Base-by-base conservation (phyloP, 30 jellyfish, hydroid and myxozoan species). In the Sanderia malayensis region DNA sequence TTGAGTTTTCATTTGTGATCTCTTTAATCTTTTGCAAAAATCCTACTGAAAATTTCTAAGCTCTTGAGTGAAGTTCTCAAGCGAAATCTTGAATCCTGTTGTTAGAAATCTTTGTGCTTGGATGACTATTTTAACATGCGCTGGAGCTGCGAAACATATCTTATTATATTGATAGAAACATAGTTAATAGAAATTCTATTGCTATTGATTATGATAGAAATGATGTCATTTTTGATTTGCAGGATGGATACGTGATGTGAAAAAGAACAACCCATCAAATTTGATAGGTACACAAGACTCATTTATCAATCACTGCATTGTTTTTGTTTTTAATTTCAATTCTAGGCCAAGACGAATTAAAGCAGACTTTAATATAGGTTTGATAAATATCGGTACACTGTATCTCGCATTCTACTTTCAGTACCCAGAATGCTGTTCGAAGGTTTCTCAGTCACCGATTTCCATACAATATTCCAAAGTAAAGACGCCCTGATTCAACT, bases 361-460 rank as follows among this genome's bases (percentile, higher is more conserved):
- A 41, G 11, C 15, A 41, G 55, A 15, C 55, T 6, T 15, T 41
- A 6, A 6, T 41, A 15, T 41, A 6, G 55, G 55, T 41, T 41
- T 6, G 8, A 41, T 41, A 6, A 15, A 6, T 6, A 41, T 41
- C 15, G 8, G 11, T 41, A 41, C 55, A 6, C 11, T 8, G 3
- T 49, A 9, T 23, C 20, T 15, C 24, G 4, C 22, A 9, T 28
- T 65, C 28, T 2, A 9, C 15, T 62, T 58, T 29, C 46, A 81
- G 88, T 89, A 4, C 97, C 97, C 25, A 75, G 97, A 53, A 46
- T 89, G 82, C 58, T 89, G 44, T 89, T 89, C 25, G 97, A 89
- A 28, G 95, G 89, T 25, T 89, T 95, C 65, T 53, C 94, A 15
- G 73, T 89, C 49, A 82, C 82, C 18, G 94, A 83, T 61, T 83